These are phyloP conservation scores for Salminus brasiliensis DNA, from an alignment of 2,113 vertebrate species.

Conservation along the genomic window DNA sequence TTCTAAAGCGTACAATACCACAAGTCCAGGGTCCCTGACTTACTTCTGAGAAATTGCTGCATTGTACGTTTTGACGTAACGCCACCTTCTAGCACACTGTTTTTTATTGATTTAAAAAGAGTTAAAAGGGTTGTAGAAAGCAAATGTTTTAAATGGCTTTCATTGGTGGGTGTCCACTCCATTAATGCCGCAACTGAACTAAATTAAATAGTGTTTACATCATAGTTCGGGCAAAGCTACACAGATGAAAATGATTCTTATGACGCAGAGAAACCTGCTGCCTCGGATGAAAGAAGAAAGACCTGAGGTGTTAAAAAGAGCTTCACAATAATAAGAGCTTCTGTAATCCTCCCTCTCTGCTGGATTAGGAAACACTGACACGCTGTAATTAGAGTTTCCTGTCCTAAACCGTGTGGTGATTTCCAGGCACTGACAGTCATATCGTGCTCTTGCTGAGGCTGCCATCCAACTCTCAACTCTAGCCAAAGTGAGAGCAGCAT, in stretches of 20 bases:
- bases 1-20: too few species aligned
- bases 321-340: not conserved
- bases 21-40: too few species aligned
- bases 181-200: not conserved
- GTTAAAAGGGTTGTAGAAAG: not conserved
- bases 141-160: not conserved
- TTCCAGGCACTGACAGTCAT: not conserved
- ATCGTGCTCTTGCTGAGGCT: conserved; percentile 62
- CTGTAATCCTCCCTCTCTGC: conserved; percentile 32
- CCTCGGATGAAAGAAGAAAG: not conserved
- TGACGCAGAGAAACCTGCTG: not conserved
- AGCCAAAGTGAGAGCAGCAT: not conserved
- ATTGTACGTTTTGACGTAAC: too few species aligned
- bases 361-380: conserved; percentile 32
- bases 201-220: not conserved
- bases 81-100: not conserved
- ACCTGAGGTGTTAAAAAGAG: conserved; percentile 13
- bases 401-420: not conserved
- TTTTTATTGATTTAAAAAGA: too few species aligned
- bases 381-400: conserved; percentile 43
- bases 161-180: not conserved
- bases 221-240: not conserved
- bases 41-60: too few species aligned
- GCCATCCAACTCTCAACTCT: conserved; percentile 67
- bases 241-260: not conserved